Percentiles rank a stretch among this genome's conserved stretches.
These are phyloP conservation scores for Periophthalmodon schlosseri DNA, from an alignment of 2,113 vertebrate species.

Conservation along the genomic window DNA sequence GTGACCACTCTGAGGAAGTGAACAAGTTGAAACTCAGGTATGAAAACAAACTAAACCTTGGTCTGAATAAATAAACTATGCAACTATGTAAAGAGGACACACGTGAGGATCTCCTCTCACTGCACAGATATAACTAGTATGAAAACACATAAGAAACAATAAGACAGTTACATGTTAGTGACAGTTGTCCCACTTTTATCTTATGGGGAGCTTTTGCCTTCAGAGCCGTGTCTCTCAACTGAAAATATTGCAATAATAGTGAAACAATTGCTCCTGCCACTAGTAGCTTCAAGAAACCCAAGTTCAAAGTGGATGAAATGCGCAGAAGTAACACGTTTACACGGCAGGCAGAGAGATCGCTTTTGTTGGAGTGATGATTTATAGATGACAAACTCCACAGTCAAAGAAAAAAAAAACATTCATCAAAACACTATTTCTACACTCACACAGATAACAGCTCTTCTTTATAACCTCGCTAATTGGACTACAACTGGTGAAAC, in stretches of 20 bases:
- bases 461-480: background rate
- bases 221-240: conserved; percentile 23
- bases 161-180: background rate
- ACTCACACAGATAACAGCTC: background rate
- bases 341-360: background rate
- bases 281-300: conserved; percentile 3
- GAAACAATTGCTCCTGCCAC: conserved; percentile 28
- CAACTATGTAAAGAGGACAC: no score
- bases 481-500: background rate
- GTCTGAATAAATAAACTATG: no score
- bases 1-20: no score
- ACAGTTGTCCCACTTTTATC: conserved; percentile 5
- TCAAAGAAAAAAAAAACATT: background rate
- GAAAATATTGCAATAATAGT: conserved; percentile 16
- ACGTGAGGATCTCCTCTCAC: no score
- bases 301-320: conserved; percentile 1
- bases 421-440: background rate
- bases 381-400: conserved; percentile 3
- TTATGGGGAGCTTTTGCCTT: conserved; percentile 12
- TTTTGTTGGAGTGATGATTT: conserved; percentile 6
- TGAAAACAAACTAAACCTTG: no score
- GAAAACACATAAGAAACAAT: background rate
- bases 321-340: background rate
- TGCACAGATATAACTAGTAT: no score
- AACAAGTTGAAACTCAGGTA: no score